Evolutionary conservation across 92 coral and sea anemone species (phyloP), one percentile per base, ranked within the genome.

Genomic region (Epizoanthus rinbou): DNA sequence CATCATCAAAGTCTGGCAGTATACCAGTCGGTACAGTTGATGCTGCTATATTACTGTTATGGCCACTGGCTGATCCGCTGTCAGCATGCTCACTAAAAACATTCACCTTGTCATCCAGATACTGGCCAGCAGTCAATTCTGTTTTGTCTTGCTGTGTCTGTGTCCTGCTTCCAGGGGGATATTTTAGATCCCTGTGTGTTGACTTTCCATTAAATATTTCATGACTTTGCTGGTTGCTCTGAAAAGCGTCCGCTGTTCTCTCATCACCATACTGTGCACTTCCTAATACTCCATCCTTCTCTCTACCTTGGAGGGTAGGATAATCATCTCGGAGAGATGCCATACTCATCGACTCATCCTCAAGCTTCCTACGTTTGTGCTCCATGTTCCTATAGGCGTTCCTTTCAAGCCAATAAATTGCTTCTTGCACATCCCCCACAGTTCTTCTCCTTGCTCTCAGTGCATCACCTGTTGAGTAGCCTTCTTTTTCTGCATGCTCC

Each of bases 381-480:
- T 22, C 50, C 1, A 41, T 64, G 22, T 53, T 43, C 18, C 64
- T 75, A 3, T 37, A 8, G 41, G 85, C 85, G 1, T 63, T 33
- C 6, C 10, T 31, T 10, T 52, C 17, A 25, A 85, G 76, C 86
- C 28, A 59, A 0, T 41, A 19, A 15, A 67, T 22, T 10, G 95
- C 88, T 21, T 73, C 88, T 5, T 82, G 50, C 3, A 70, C 60
- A 80, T 73, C 73, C 0, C 74, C 91, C 8, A 16, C 8, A 0
- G 88, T 87, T 41, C 39, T 73, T 15, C 56, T 50, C 19, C 93
- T 86, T 74, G 66, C 72, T 65, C 53, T 84, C 3, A 92, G n/a
- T 18, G 88, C 45, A 6, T 90, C 85, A 3, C 57, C 59, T 74
- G 90, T 19, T 0, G 89, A 19, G 19, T 76, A 64, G 3, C 86